Base-by-base conservation (phyloP, 2,113 vertebrate genomes). In the Mobula birostris region DNA sequence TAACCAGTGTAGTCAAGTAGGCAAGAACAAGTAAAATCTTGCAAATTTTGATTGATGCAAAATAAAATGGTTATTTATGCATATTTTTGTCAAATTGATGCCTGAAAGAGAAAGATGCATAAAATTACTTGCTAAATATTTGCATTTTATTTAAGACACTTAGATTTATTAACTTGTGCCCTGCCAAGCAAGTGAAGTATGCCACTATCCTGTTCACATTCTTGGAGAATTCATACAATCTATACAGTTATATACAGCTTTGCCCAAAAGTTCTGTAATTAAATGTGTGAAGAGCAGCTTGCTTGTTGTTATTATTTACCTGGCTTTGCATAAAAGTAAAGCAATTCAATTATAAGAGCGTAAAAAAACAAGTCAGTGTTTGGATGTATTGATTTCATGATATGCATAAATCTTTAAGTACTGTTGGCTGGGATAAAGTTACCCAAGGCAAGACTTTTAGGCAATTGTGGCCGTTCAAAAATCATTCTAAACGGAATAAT, bases 61-160 rank as follows among this genome's bases (percentile, higher is more conserved):
- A 48, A 93, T 9, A 93, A 72, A 93, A 72, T 76, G 19, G 74
- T 74, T 92, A 56, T 93, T 74, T 72, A 74, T 76, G 36, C 72
- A 29, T 56, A 93, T 74, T 93, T 93, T 36, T 93, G 68, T 93
- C 56, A 29, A 56, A 40, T 12, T 24, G 3, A 93, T 93, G 91
- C 36, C 70, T 56, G 70, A 93, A 93, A 48, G 48, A 29, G 36
- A 74, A 72, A 36, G 12, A 9, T 72, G 56, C 91, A 74, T 93
- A 74, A 92, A 92, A 70, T 74, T 48, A 76, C 36, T 93, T 93
- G 70, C 48, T 40, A 93, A 74, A 76, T 92, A 72, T 74, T 93
- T 27, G 14, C 19, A 19, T 76, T 88, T 56, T 29, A 74, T 40
- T 29, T 56, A 93, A 27, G 21, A 32, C 15, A 74, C 40, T 93